Percentiles rank a stretch among this genome's conserved stretches.
Conservation (phyloP, 2,888 invertebrate species). For the Argyresthia goedartella region DNA sequence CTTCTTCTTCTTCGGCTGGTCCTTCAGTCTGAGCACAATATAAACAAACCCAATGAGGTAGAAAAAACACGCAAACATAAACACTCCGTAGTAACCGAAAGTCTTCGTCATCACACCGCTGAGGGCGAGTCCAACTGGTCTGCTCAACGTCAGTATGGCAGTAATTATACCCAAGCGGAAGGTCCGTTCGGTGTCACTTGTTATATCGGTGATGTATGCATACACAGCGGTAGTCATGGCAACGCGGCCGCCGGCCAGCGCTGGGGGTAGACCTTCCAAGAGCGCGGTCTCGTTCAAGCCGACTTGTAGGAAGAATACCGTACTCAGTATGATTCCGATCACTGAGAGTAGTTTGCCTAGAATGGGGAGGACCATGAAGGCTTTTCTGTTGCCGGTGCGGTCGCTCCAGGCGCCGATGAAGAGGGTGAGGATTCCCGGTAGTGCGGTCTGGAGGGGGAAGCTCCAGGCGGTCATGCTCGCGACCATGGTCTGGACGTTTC, state of each 20-base stretch:
- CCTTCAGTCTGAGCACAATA: slow-evolving; percentile 48
- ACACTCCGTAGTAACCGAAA: slow-evolving; percentile 62
- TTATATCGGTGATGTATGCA: slow-evolving; percentile 74
- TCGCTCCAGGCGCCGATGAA: slow-evolving; percentile 76
- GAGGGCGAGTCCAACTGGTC: slow-evolving; percentile 65
- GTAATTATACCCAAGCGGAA: slow-evolving; percentile 73
- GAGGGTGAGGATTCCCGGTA: slow-evolving; percentile 68
- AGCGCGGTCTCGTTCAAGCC: slow-evolving; percentile 67
- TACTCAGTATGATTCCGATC: slow-evolving; percentile 67
- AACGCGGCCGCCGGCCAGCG: slow-evolving; percentile 73
- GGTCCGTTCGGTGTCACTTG: slow-evolving; percentile 71
- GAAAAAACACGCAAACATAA: slow-evolving; percentile 50
- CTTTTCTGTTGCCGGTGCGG: slow-evolving; percentile 70
- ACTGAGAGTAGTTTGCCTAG: slow-evolving; percentile 68
- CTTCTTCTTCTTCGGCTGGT: slow-evolving; percentile 32
- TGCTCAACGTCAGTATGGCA: slow-evolving; percentile 60
- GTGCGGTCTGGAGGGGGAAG: slow-evolving; percentile 67
- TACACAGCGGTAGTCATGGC: slow-evolving; percentile 73
- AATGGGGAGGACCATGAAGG: slow-evolving; percentile 71
- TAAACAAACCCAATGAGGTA: slow-evolving; percentile 56
- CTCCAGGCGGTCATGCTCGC: slow-evolving; percentile 72
- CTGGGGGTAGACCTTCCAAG: slow-evolving; percentile 70
- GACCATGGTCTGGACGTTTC: slow-evolving; percentile 62
- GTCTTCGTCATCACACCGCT: slow-evolving; percentile 66
- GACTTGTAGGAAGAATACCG: slow-evolving; percentile 68